Percentiles rank a stretch among this genome's conserved stretches.
These are phyloP conservation scores for Rhinella marina DNA, from an alignment of 2,797 vertebrate genomes.

Conservation along the genomic window DNA sequence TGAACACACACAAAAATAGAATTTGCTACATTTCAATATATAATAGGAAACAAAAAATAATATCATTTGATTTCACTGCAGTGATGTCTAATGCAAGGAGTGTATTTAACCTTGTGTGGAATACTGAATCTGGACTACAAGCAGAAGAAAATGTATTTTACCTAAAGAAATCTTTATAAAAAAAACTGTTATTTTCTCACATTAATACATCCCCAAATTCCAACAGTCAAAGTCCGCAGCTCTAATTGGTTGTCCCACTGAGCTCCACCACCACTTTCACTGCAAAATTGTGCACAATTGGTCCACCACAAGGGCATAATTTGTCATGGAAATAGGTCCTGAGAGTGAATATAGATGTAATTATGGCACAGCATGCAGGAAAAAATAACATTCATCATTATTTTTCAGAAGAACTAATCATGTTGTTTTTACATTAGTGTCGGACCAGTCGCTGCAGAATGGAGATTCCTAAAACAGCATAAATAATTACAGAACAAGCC, in stretches of 20 bases:
- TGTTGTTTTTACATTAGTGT: slow-evolving; percentile 61
- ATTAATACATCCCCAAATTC: slow-evolving; percentile 46
- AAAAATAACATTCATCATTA: slow-evolving; percentile 60
- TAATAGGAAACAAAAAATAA: neutral
- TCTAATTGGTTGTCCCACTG: slow-evolving; percentile 57
- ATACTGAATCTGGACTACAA: neutral
- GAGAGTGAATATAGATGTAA: slow-evolving; percentile 62
- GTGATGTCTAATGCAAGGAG: neutral
- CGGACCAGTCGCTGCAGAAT: slow-evolving; percentile 45
- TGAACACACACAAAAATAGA: too few relatives aligned
- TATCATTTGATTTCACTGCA: neutral
- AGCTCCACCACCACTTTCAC: slow-evolving; percentile 47
- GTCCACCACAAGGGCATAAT: slow-evolving; percentile 61
- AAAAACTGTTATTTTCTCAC: slow-evolving; percentile 47
- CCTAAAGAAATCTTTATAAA: slow-evolving; percentile 29
- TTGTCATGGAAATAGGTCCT: slow-evolving; percentile 61
- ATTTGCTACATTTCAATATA: neutral
- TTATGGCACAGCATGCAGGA: slow-evolving; percentile 57
- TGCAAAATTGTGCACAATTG: slow-evolving; percentile 60
- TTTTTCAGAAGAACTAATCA: slow-evolving; percentile 59
- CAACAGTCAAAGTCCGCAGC: slow-evolving; percentile 44
- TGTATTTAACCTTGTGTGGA: neutral
- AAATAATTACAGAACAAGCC: slow-evolving; percentile 54
- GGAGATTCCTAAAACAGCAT: slow-evolving; percentile 57
- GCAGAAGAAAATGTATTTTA: slow-evolving; percentile 20